phyloP scores from a whole-genome alignment of 2,113 vertebrate genomes.

The Cyprinodon variegatus region DNA sequence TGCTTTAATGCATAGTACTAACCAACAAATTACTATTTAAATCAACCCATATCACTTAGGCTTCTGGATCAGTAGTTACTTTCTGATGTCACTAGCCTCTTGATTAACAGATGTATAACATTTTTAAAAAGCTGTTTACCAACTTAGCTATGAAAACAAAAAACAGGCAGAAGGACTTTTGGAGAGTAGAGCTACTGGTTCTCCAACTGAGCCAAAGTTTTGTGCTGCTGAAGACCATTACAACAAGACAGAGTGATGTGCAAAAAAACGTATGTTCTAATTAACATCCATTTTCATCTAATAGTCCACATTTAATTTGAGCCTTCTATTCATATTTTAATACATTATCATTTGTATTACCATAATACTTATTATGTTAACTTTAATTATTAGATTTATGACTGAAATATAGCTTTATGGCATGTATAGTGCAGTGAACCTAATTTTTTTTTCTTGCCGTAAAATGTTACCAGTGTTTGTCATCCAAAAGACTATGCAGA shows the following conservation, averaged over 20 bases:
- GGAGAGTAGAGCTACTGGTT: constrained; percentile 37
- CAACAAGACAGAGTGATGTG: constrained; percentile 61
- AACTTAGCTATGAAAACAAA: neutral
- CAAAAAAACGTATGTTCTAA: constrained; percentile 75
- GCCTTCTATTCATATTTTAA: constrained; percentile 81
- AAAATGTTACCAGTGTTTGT: constrained; percentile 45
- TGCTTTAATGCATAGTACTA: neutral
- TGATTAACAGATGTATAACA: neutral
- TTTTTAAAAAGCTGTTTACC: neutral
- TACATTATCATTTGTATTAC: constrained; percentile 78
- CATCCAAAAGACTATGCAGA: constrained; percentile 64
- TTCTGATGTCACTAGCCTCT: neutral
- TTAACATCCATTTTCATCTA: constrained; percentile 81
- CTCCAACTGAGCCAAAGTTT: constrained; percentile 26
- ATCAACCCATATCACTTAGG: neutral
- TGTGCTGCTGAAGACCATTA: constrained; percentile 53
- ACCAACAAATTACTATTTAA: neutral
- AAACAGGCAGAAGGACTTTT: constrained; percentile 8
- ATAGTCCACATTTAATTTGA: constrained; percentile 71
- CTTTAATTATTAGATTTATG: constrained; percentile 79
- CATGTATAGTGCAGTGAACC: constrained; percentile 67
- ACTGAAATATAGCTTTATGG: constrained; percentile 73
- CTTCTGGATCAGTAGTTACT: too few species aligned
- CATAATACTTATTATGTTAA: constrained; percentile 79
- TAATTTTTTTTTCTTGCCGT: constrained; percentile 59